Evolutionary conservation across 2,113 vertebrate genomes (phyloP).

Genomic region (Oreochromis aureus): DNA sequence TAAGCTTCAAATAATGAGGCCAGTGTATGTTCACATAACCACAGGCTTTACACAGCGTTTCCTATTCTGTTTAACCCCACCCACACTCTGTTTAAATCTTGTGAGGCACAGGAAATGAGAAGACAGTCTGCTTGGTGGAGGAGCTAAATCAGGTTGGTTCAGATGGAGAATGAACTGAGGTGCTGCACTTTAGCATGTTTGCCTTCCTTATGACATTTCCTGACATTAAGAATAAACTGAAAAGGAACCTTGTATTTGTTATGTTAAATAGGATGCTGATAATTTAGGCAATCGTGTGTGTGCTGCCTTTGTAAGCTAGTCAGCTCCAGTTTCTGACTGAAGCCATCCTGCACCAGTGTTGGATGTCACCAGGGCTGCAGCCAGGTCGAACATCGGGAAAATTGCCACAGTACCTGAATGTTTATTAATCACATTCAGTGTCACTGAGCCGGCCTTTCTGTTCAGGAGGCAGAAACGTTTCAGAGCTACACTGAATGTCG

Average conservation of each 20-base stretch:
- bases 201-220: not conserved
- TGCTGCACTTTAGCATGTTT: not conserved
- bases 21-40: no score
- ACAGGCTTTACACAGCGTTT: not conserved
- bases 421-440: not conserved
- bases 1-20: not conserved
- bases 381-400: not conserved
- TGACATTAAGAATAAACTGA: not conserved
- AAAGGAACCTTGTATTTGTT: not conserved
- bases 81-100: not conserved
- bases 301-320: not conserved
- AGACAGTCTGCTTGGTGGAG: not conserved
- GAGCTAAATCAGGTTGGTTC: no score
- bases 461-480: not conserved
- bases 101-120: not conserved
- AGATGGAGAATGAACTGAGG: rapidly evolving
- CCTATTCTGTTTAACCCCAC: rapidly evolving
- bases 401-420: not conserved
- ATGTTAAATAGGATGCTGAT: not conserved
- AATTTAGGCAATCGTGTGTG: not conserved
- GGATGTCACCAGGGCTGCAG: not conserved
- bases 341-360: not conserved
- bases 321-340: not conserved
- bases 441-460: not conserved
- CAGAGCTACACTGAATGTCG: rapidly evolving